phyloP scores from a whole-genome alignment of 1,140 invertebrate species.

The Diachasma alloeum region DNA sequence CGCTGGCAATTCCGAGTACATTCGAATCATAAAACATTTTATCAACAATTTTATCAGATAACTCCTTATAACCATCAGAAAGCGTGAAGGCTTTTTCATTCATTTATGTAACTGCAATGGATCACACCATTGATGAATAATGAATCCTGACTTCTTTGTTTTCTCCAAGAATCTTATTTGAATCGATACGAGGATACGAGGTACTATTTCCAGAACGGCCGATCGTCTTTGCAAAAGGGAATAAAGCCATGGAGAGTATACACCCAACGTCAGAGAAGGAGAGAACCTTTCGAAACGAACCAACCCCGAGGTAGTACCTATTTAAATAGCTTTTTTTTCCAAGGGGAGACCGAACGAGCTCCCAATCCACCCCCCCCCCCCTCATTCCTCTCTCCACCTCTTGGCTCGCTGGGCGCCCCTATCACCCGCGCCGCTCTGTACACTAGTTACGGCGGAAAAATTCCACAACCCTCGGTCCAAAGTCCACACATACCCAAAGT shows the following conservation, averaged over 20 bases:
- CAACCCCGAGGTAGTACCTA: slow-evolving; percentile 55
- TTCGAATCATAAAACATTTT: not conserved
- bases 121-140: slow-evolving; percentile 1
- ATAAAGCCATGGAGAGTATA: slow-evolving; percentile 59
- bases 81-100: not conserved
- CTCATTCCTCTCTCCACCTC: slow-evolving; percentile 35
- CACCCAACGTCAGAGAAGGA: slow-evolving; percentile 20
- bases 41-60: not conserved
- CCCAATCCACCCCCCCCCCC: slow-evolving; percentile 33
- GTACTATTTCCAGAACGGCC: slow-evolving; percentile 30
- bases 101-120: not conserved
- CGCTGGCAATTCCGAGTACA: not conserved
- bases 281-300: slow-evolving; percentile 34
- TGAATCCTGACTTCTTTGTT: not conserved
- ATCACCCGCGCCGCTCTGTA: slow-evolving; percentile 20
- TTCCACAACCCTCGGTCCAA: slow-evolving; percentile 48
- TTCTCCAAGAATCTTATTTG: slow-evolving; percentile 7
- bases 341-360: slow-evolving; percentile 53
- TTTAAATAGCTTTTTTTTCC: slow-evolving; percentile 64
- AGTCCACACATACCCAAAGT: not conserved
- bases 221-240: slow-evolving; percentile 45
- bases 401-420: slow-evolving; percentile 22
- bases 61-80: not conserved
- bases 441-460: slow-evolving; percentile 53
- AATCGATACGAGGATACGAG: slow-evolving; percentile 43